phyloP scores from a whole-genome alignment of 2,888 invertebrate genomes.

The Caenorhabditis angaria region DNA sequence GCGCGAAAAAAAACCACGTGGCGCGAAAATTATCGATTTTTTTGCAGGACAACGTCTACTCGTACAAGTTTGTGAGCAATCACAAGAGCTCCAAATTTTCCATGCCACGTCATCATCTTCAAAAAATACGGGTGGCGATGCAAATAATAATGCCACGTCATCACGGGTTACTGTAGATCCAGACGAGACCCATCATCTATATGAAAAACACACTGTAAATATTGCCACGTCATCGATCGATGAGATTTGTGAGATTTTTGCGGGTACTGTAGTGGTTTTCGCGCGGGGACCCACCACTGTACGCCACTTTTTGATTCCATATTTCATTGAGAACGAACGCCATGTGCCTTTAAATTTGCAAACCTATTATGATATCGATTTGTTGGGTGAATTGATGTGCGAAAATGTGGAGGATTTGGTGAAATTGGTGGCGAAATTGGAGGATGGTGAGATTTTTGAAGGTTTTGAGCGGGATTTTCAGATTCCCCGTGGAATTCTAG shows the following conservation, averaged over 20 bases:
- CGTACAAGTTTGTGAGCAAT: slow-evolving; percentile 44
- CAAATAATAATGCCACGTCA: slow-evolving; percentile 33
- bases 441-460: not conserved
- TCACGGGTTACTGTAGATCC: not conserved
- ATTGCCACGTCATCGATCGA: slow-evolving; percentile 19
- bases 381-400: too few relatives aligned
- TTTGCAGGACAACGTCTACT: slow-evolving; percentile 49
- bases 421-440: not conserved
- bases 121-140: slow-evolving; percentile 14
- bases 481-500: too few relatives aligned
- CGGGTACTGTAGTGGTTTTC: slow-evolving; percentile 22
- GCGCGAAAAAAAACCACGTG: too few relatives aligned
- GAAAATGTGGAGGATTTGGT: slow-evolving; percentile 9
- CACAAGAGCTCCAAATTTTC: slow-evolving; percentile 18
- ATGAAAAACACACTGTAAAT: slow-evolving; percentile 35
- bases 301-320: slow-evolving; percentile 34
- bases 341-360: slow-evolving; percentile 28
- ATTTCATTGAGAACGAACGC: slow-evolving; percentile 22
- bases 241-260: slow-evolving; percentile 34
- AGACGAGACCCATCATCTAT: too few relatives aligned
- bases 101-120: slow-evolving; percentile 15
- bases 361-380: slow-evolving; percentile 30
- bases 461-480: too few relatives aligned
- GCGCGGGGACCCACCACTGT: slow-evolving; percentile 28
- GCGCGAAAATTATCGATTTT: not conserved